Base-by-base conservation (phyloP, 2,888 invertebrate genomes). In the Petrophora chlorosata region DNA sequence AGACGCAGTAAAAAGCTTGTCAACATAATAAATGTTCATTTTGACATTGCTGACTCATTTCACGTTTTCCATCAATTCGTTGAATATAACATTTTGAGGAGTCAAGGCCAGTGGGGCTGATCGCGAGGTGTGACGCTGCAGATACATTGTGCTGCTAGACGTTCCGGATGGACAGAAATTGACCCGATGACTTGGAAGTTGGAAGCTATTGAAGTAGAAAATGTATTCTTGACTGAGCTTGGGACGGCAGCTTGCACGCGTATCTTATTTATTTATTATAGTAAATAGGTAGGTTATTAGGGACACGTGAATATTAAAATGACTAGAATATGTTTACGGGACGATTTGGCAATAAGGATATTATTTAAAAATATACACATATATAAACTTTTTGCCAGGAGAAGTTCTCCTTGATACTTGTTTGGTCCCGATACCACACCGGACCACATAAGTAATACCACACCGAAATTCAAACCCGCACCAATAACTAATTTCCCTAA, bases 31-130 rank as follows among this genome's bases (percentile, higher is more conserved):
- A 48, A 48, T 61, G 39, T 53, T 48, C 43, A 54, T 47, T 55
- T 10, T 35, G 44, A 40, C 40, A 50, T 50, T 35, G 65, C 51
- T 55, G 61, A 65, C 59, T 64, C 67, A 70, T 59, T 64, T 41
- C 43, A 43, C 53, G 63, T 61, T 61, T 61, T 57, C 54, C 56
- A 48, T 47, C 43, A 46, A 41, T 61, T 65, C 63, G 59, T 62
- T 54, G 35, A 53, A 55, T 53, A 53, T 44, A 46, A 44, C 28
- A 39, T 53, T 56, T 61, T 52, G 48, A 51, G 40, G 47, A 59
- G 53, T 59, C 70, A 68, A 69, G 69, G 72, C 61, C 69, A 65
- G 46, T n/a, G n/a, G n/a, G n/a, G n/a, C n/a, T n/a, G 59, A 50
- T 56, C 62, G 60, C 67, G 63, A 61, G 47, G 44, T 51, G 63